A percentile compares a stretch with the other conserved stretches of the same genome.
These are phyloP conservation scores for Cyrtonyx montezumae DNA, from an alignment of 2,113 vertebrate genomes.

Conservation along the genomic window DNA sequence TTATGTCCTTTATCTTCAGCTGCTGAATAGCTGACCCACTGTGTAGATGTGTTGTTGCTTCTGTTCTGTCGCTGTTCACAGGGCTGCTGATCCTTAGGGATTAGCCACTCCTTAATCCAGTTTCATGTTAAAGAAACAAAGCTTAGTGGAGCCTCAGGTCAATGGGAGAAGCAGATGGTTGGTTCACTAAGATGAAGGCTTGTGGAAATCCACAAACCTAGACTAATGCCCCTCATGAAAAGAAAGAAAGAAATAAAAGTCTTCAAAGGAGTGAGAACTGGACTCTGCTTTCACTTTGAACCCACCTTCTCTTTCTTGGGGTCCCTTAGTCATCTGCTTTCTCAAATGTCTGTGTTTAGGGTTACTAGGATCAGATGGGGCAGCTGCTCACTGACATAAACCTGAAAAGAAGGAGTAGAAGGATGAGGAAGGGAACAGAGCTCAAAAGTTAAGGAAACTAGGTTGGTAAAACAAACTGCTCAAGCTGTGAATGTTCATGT, in stretches of 20 bases:
- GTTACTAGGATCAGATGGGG: background rate
- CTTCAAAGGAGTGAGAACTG: background rate
- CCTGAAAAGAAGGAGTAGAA: background rate
- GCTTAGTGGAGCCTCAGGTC: background rate
- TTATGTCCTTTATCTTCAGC: background rate
- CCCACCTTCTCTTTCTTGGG: background rate
- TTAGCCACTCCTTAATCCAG: background rate
- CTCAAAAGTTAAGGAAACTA: background rate
- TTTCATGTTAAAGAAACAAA: background rate
- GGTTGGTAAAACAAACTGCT: background rate
- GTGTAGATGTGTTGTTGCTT: background rate
- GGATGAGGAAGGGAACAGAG: rapidly evolving
- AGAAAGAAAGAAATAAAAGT: too few relatives aligned
- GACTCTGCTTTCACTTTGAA: background rate
- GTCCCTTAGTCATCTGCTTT: background rate
- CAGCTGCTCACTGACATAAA: background rate
- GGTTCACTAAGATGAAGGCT: background rate
- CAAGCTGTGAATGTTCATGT: background rate
- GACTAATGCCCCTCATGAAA: rapidly evolving
- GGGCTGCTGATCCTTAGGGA: background rate
- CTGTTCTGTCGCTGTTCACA: background rate
- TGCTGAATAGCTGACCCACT: background rate
- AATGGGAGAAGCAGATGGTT: background rate
- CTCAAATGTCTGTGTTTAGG: background rate
- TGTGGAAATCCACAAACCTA: rapidly evolving